A percentile compares a stretch with the other conserved stretches of the same genome.
Evolutionary conservation across 2,888 invertebrate genomes (phyloP).

Genomic region (Caenorhabditis sp.): DNA sequence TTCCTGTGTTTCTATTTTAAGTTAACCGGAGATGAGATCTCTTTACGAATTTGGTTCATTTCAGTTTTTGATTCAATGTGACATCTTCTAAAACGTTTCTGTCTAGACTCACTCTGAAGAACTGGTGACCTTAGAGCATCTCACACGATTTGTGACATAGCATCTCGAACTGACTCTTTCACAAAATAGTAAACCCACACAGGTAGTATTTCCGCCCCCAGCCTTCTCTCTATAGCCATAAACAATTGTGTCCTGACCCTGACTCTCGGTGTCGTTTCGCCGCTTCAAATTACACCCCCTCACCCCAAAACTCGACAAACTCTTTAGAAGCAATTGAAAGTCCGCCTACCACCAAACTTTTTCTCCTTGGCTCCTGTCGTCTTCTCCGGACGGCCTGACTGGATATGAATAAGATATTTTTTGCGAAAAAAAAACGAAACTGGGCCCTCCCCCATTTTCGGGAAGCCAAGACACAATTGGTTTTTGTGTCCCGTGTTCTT

Average conservation of each 20-base stretch:
- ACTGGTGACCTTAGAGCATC: no score
- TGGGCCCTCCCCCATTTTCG: not conserved
- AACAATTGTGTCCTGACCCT: slow-evolving; percentile 45
- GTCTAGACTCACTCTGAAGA: no score
- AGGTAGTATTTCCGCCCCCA: slow-evolving; percentile 43
- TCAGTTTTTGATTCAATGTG: not conserved
- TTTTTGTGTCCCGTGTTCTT: slow-evolving; percentile 7
- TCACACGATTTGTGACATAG: not conserved
- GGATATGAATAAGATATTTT: slow-evolving; percentile 63
- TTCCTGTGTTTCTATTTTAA: slow-evolving; percentile 18
- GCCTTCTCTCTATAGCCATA: slow-evolving; percentile 35
- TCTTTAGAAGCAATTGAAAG: slow-evolving; percentile 32
- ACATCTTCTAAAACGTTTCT: no score
- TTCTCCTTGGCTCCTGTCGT: slow-evolving; percentile 20
- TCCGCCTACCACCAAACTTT: slow-evolving; percentile 22
- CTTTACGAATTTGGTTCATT: not conserved
- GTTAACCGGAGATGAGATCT: not conserved
- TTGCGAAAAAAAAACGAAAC: slow-evolving; percentile 10
- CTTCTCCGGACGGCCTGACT: slow-evolving; percentile 16
- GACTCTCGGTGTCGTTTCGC: slow-evolving; percentile 25
- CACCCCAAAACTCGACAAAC: slow-evolving; percentile 27
- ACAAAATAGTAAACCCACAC: no score
- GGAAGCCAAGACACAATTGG: slow-evolving; percentile 1
- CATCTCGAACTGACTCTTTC: not conserved
- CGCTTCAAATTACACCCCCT: slow-evolving; percentile 59